These are phyloP conservation scores for Rousettus leschenaultii DNA, from an alignment of 2,113 vertebrate species.

Conservation along the genomic window DNA sequence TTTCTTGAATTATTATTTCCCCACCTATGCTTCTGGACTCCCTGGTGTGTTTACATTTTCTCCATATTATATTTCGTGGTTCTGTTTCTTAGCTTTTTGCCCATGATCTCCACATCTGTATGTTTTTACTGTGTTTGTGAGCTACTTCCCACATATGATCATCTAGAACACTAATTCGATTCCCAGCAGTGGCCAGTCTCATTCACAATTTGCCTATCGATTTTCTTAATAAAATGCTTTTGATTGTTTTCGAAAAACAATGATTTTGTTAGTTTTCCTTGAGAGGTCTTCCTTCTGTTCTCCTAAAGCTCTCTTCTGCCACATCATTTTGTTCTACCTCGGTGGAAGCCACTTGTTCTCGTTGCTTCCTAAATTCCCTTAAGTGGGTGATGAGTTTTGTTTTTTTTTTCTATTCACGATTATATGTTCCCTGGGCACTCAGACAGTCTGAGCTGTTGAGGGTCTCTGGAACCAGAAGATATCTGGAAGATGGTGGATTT, in stretches of 20 bases:
- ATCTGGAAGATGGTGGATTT: neutral
- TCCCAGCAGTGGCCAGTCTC: neutral
- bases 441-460: neutral
- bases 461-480: neutral
- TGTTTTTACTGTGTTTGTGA: neutral
- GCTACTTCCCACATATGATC: neutral
- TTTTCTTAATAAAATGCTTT: neutral
- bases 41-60: neutral
- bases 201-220: neutral
- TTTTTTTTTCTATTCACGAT: constrained; percentile 22
- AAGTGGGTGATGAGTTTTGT: constrained; percentile 16
- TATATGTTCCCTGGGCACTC: neutral
- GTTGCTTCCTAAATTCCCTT: constrained; percentile 32
- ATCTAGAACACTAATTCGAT: neutral
- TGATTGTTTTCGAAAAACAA: constrained; percentile 27
- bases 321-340: constrained; percentile 34
- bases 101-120: neutral
- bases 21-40: neutral
- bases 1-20: constrained; percentile 23
- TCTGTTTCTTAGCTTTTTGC: neutral
- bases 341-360: constrained; percentile 41
- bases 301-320: neutral
- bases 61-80: neutral
- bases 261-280: neutral
- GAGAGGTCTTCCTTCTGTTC: neutral